Evolutionary conservation across 1,140 invertebrate genomes (phyloP).

Genomic region (Solen grandis): DNA sequence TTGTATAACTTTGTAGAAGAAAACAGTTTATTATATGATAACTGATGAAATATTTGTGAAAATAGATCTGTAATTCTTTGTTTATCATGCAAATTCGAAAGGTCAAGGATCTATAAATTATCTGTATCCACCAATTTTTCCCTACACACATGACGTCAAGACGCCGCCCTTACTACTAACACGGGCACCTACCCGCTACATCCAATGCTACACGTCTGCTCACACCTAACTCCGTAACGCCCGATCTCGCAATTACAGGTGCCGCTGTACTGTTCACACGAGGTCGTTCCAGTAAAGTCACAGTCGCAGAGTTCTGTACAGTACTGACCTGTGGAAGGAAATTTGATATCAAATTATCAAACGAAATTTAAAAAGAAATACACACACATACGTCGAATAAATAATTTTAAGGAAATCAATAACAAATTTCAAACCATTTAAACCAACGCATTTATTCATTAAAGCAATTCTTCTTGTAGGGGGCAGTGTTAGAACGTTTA

Average conservation of each 20-base stretch:
- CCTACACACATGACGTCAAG: neutral
- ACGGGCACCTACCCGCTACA: constrained; percentile 24
- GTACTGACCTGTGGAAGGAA: constrained; percentile 2
- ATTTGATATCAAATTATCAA: too few relatives aligned
- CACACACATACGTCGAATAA: too few relatives aligned
- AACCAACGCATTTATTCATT: too few relatives aligned
- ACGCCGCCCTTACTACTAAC: neutral
- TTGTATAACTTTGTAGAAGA: neutral
- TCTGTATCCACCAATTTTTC: neutral
- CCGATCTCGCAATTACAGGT: constrained; percentile 14
- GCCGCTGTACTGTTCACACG: constrained; percentile 17
- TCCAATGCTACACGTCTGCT: constrained; percentile 18
- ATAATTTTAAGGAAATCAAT: too few relatives aligned
- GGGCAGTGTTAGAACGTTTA: too few relatives aligned
- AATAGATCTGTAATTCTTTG: neutral
- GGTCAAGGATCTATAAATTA: neutral
- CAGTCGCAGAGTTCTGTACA: constrained; percentile 42
- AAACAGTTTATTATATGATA: neutral
- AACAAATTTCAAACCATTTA: too few relatives aligned
- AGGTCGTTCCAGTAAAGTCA: neutral
- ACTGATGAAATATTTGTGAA: neutral
- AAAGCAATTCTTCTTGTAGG: too few relatives aligned
- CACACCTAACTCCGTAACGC: constrained; percentile 6
- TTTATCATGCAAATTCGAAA: neutral
- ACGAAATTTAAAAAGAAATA: too few relatives aligned